A percentile compares a stretch with the other conserved stretches of the same genome.
phyloP scores from a whole-genome alignment of 2,888 invertebrate species.

The Colletes collaris region DNA sequence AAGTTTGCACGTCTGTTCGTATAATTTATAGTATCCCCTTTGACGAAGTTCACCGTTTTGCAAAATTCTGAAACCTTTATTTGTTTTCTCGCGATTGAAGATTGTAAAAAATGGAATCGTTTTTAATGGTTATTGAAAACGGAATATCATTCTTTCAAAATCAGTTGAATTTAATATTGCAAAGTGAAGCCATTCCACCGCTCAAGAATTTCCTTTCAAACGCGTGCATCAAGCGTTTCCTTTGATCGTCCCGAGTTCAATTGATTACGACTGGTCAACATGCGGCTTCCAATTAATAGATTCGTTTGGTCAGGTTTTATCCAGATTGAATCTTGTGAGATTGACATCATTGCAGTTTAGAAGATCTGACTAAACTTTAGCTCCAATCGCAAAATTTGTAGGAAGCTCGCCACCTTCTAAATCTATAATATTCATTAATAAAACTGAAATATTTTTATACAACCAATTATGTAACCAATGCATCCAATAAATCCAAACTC shows the following conservation, averaged over 20 bases:
- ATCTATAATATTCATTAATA: too few relatives aligned
- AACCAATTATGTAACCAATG: too few relatives aligned
- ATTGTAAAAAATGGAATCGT: too few relatives aligned
- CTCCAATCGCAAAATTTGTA: neutral
- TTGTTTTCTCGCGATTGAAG: too few relatives aligned
- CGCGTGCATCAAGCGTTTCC: neutral
- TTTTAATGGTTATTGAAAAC: too few relatives aligned
- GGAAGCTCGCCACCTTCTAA: neutral
- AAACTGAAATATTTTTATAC: too few relatives aligned
- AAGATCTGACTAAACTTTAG: slow-evolving; percentile 30
- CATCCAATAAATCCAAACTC: too few relatives aligned
- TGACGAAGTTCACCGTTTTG: too few relatives aligned
- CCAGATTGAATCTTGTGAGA: slow-evolving; percentile 31
- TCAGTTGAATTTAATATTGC: neutral
- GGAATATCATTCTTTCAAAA: neutral
- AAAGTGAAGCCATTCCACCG: neutral
- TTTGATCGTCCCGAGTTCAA: neutral
- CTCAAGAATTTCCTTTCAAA: neutral
- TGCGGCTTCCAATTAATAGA: slow-evolving; percentile 25
- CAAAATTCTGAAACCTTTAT: too few relatives aligned
- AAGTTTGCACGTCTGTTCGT: too few relatives aligned
- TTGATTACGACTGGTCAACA: neutral
- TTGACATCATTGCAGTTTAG: slow-evolving; percentile 3
- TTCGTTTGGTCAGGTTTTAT: slow-evolving; percentile 10
- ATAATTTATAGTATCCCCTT: too few relatives aligned